phyloP scores from a whole-genome alignment of 2,888 invertebrate species.

The Dione vanillae region DNA sequence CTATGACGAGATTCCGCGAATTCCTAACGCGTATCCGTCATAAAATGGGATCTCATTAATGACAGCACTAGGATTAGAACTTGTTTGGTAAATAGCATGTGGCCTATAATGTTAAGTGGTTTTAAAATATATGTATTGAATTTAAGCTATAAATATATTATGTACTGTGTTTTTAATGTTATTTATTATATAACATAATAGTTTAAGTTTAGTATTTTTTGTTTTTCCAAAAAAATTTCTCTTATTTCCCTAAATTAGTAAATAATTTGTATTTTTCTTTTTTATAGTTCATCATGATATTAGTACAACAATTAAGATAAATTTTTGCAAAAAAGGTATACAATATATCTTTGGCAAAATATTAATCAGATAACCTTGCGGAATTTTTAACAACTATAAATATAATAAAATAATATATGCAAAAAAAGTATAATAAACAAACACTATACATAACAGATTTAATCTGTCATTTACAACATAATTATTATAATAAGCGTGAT shows the following conservation, averaged over 20 bases:
- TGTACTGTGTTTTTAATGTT: too few species aligned
- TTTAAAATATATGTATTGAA: background rate
- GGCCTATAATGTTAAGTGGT: background rate
- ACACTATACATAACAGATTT: conserved; percentile 20
- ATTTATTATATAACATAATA: too few species aligned
- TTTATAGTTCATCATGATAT: too few species aligned
- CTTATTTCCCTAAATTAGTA: too few species aligned
- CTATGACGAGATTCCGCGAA: conserved; percentile 47
- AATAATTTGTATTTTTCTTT: too few species aligned
- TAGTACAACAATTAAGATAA: too few species aligned
- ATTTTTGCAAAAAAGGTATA: too few species aligned
- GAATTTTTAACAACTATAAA: conserved; percentile 11
- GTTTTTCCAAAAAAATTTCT: too few species aligned
- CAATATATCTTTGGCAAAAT: conserved; percentile 1
- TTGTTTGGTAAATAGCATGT: background rate
- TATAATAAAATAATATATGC: conserved; percentile 24
- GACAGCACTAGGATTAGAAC: conserved; percentile 1
- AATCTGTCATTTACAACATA: conserved; percentile 27
- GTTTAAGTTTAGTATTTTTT: too few species aligned
- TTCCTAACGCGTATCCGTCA: conserved; percentile 47
- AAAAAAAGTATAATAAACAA: conserved; percentile 28
- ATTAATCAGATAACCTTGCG: conserved; percentile 27
- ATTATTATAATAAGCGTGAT: conserved; percentile 32
- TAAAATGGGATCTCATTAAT: conserved; percentile 28
- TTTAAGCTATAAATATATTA: too few species aligned